These are phyloP conservation scores for Terebella lapidaria DNA, from an alignment of 2,888 invertebrate species.

Conservation along the genomic window DNA sequence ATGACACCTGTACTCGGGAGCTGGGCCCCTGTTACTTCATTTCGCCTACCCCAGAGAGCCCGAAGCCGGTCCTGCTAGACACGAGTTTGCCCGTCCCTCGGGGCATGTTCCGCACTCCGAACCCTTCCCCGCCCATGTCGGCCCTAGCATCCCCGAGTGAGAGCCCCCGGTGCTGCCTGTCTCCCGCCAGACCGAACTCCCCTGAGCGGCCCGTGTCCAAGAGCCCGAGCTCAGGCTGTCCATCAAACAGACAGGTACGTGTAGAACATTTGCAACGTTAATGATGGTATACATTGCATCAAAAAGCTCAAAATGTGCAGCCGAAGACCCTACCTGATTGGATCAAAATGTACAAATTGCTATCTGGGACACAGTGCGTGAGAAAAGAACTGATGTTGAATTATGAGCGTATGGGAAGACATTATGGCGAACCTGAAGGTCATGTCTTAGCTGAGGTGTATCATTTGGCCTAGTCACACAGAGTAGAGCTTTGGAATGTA, in stretches of 20 bases:
- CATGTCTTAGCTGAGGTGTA: too few relatives aligned
- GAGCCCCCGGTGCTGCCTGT: not conserved
- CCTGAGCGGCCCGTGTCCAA: not conserved
- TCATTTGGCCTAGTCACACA: too few relatives aligned
- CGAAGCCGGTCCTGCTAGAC: slow-evolving; percentile 15
- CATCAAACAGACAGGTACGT: not conserved
- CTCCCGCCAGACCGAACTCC: not conserved
- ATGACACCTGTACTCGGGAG: slow-evolving; percentile 7
- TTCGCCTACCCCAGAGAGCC: slow-evolving; percentile 5
- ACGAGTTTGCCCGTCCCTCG: slow-evolving; percentile 16
- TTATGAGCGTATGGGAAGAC: too few relatives aligned
- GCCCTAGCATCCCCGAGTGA: not conserved
- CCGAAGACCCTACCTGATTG: too few relatives aligned
- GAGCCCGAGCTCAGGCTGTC: not conserved
- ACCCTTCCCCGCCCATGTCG: slow-evolving; percentile 18
- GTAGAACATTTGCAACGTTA: not conserved
- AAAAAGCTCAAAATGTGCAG: too few relatives aligned
- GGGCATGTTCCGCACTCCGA: slow-evolving; percentile 24
- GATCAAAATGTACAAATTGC: too few relatives aligned
- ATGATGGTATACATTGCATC: too few relatives aligned
- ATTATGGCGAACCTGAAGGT: too few relatives aligned
- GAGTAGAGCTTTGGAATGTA: too few relatives aligned
- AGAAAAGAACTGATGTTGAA: too few relatives aligned
- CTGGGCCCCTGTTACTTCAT: slow-evolving; percentile 19
- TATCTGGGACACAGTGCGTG: too few relatives aligned